Evolutionary conservation across 2,113 vertebrate genomes (phyloP), one percentile per base, ranked within the genome.

Genomic region (Oenanthe melanoleuca): DNA sequence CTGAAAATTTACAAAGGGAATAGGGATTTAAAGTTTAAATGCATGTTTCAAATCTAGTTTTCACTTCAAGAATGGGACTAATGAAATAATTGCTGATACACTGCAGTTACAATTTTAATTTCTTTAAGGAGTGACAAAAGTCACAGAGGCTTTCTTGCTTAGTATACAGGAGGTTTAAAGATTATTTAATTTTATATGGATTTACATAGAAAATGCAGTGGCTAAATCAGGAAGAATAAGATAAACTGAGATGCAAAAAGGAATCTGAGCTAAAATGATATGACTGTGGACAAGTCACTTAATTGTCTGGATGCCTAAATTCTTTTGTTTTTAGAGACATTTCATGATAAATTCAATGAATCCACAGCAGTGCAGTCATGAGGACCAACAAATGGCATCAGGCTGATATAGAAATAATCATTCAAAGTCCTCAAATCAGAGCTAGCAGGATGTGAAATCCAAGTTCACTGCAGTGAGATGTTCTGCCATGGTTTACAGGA

Each of bases 361-460:
- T 11, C 42, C 69, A 26, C 3, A 11, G 44, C 71, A 52, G 24
- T 49, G 28, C 5, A 60, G 12, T 3, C 69, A 49, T 0, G 0
- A n/a, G 13, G n/a, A 34, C 24, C 65, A 26, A 11, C 21, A 56
- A 49, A 40, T 61, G 12, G 29, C 33, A 56, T 11, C 5, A 23
- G 14, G 47, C 14, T 59, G 70, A 77, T 18, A 17, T 0, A 63
- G 33, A 78, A 79, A 31, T 11, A 24, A 1, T 53, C 1, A 0
- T 15, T 29, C 3, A 2, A 42, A 42, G 5, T 11, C 53, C 66
- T 18, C 6, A 29, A n/a, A 4, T 17, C 37, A 60, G 19, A 2
- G 2, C 5, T 22, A n/a, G 16, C 75, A 29, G 52, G 17, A 69
- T 10, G 29, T 37, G 63, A 55, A 71, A 42, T 1, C 1, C 38